Evolutionary conservation across 2,113 vertebrate genomes (phyloP).

Genomic region (Ophthalmolycus amberensis): DNA sequence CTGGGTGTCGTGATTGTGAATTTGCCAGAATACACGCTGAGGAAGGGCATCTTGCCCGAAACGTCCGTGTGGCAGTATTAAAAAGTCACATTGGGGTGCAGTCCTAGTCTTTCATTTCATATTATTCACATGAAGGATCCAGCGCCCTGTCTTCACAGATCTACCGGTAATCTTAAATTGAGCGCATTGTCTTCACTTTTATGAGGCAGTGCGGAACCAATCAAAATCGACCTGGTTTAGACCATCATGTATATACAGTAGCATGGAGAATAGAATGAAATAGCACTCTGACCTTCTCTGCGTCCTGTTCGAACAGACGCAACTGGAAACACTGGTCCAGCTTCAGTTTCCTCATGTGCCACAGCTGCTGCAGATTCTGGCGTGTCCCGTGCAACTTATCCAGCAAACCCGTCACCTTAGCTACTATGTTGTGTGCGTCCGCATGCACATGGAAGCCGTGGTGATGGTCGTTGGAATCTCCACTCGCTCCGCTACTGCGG

Average conservation of each 20-base stretch:
- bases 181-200: not conserved
- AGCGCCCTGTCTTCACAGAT: not conserved
- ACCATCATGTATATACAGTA: not conserved
- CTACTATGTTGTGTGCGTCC: slow-evolving; percentile 92
- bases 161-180: not conserved
- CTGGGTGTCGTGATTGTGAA: no score
- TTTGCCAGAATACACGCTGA: no score
- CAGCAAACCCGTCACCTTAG: slow-evolving; percentile 93
- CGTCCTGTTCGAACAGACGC: slow-evolving; percentile 96
- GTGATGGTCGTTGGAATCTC: slow-evolving; percentile 89
- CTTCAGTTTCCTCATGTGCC: slow-evolving; percentile 97
- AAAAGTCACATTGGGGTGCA: not conserved
- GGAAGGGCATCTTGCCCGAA: no score
- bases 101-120: not conserved
- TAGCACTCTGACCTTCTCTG: slow-evolving; percentile 90
- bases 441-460: slow-evolving; percentile 73
- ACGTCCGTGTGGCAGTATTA: not conserved
- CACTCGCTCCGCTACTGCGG: slow-evolving; percentile 64
- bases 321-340: slow-evolving; percentile 99
- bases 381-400: slow-evolving; percentile 94
- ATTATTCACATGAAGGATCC: not conserved
- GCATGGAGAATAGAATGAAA: not conserved
- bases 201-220: not conserved
- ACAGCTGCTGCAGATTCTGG: slow-evolving; percentile 98
- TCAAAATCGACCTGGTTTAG: not conserved